phyloP scores from a whole-genome alignment of 2,797 vertebrate species.

The Sebastes hubbsi region DNA sequence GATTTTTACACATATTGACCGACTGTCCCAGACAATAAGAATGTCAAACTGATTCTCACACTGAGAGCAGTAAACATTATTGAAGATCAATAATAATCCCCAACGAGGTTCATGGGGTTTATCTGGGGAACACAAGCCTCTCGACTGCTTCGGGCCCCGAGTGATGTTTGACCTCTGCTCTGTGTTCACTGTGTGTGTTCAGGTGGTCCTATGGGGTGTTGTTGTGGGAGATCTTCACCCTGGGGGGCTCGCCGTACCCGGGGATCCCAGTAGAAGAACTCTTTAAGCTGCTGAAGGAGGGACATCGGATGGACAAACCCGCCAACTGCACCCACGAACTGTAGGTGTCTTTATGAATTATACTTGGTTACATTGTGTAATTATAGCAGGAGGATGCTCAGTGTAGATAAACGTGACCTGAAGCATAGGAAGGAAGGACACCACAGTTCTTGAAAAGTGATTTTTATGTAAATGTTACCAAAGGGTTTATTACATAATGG shows the following conservation, averaged over 20 bases:
- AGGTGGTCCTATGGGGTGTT: conserved; percentile 99
- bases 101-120: not conserved
- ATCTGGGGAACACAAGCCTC: not conserved
- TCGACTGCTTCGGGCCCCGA: not conserved
- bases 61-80: conserved; percentile 9
- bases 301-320: conserved; percentile 98
- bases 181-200: conserved; percentile 32
- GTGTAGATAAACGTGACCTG: not conserved
- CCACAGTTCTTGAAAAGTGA: too few species aligned
- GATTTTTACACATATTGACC: conserved; percentile 41
- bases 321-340: conserved; percentile 98
- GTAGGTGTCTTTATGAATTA: conserved; percentile 76
- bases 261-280: conserved; percentile 98
- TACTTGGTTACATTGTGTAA: not conserved
- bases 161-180: conserved; percentile 3
- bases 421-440: too few species aligned
- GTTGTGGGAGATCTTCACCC: conserved; percentile 98
- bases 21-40: conserved; percentile 16
- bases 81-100: conserved; percentile 29
- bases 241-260: conserved; percentile 96
- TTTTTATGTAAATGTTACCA: too few species aligned
- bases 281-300: conserved; percentile 98
- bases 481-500: too few species aligned
- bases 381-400: not conserved
- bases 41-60: conserved; percentile 26